Evolutionary conservation across 1,140 invertebrate species (phyloP), one percentile per base, ranked within the genome.

Genomic region (Gryon sp.): DNA sequence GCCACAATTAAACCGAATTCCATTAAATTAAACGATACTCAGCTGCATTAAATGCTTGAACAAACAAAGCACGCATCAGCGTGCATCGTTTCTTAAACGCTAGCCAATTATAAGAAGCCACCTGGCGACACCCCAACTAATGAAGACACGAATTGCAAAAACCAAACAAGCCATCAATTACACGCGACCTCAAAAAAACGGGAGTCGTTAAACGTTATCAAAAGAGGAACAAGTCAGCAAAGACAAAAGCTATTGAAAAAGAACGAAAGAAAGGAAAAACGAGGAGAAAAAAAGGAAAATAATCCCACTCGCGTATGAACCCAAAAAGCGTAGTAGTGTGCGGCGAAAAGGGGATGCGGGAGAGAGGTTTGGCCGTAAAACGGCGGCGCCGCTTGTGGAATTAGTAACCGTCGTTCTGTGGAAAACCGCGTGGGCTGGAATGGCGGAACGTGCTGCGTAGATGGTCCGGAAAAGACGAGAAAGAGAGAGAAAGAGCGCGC

Each of bases 81-180:
- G 22, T 16, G 16, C 19, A 22, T 24, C 48, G 28, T 55, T 12
- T 8, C 40, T 62, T 60, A 73, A 73, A 57, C 36, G 57, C 4
- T 1, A 4, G 14, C 24, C 28, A 48, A 68, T 68, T 68, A 59
- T 59, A 60, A 60, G 36, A 52, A 48, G 20, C 11, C 34, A 15
- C 15, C 26, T 1, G 20, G 18, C 18, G 2, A 19, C 45, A 9
- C 38, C 22, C 41, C 15, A 26, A 15, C 34, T 73, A 73, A 73
- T 73, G 43, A 73, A 65, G 59, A 48, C 43, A 43, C 32, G 38
- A 59, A 59, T 57, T 52, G 36, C 12, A 36, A 8, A 57, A 55
- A 57, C 63, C 63, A 63, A 63, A 68, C 55, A 22, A 60, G 45
- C 55, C 55, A 68, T 76, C 63, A 76, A 76, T 69, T 68, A 69